These are phyloP conservation scores for Chloroclysta siterata DNA, from an alignment of 2,888 invertebrate species.

Conservation along the genomic window DNA sequence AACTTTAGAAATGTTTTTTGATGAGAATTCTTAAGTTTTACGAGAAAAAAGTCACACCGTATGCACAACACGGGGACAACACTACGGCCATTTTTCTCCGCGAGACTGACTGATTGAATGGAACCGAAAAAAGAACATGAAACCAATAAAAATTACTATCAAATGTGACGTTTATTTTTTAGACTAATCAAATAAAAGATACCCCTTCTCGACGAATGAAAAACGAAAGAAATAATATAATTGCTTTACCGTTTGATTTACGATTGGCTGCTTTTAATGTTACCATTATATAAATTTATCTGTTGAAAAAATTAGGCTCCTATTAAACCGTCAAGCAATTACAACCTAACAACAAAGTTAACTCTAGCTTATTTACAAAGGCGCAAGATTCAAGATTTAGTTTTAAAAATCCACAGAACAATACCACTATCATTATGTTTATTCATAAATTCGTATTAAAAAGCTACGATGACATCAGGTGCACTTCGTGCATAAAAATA, in stretches of 20 bases:
- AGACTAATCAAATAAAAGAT: slow-evolving; percentile 44
- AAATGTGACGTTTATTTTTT: slow-evolving; percentile 28
- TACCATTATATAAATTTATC: slow-evolving; percentile 6
- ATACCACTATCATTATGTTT: no score
- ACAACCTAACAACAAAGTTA: no score
- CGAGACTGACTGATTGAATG: slow-evolving; percentile 66
- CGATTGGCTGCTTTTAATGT: slow-evolving; percentile 19
- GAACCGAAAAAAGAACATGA: slow-evolving; percentile 29
- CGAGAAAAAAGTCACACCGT: slow-evolving; percentile 60
- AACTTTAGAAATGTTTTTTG: slow-evolving; percentile 37
- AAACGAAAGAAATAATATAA: background rate
- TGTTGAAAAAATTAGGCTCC: background rate
- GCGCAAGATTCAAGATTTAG: no score
- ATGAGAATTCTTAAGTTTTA: slow-evolving; percentile 57
- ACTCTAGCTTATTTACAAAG: no score
- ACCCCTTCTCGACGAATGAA: slow-evolving; percentile 16
- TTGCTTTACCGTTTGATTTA: background rate
- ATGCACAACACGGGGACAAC: slow-evolving; percentile 68
- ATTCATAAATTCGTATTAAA: no score
- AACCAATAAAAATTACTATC: slow-evolving; percentile 53
- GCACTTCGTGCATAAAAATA: no score
- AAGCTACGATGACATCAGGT: no score
- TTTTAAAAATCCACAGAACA: no score
- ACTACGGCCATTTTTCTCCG: slow-evolving; percentile 83
- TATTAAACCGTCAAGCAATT: slow-evolving; percentile 4